Base-by-base conservation (phyloP, 1,140 invertebrate genomes). In the Musca domestica region DNA sequence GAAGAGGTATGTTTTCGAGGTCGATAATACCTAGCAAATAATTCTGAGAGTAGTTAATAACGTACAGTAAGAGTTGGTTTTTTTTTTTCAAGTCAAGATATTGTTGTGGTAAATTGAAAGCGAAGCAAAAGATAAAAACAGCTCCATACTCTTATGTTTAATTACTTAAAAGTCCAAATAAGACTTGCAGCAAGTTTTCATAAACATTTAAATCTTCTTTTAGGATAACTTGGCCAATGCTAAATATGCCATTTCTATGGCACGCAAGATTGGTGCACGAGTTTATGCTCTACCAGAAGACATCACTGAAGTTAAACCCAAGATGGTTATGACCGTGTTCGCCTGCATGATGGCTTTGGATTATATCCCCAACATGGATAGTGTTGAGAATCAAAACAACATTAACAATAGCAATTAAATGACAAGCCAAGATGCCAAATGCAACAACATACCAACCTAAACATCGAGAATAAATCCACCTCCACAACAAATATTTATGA, bases 251-350 rank as follows among this genome's bases (percentile, higher is more conserved):
- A 95, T 99, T 75, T 98, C 95, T 1, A 95, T 98, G 89, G 96
- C 96, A 1, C 87, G 98, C 63, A 98, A 98, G 83, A 95, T 95
- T 75, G 98, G 98, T 49, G 97, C 97, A 56, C 88, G 95, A 56
- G 95, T 99, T 15, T 99, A 99, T 82, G 98, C 98, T 23, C 84
- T 99, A 67, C 97, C 98, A n/a, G 98, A 99, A 85, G 98, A 99
- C 83, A 98, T 99, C 74, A 93, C 95, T 3, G 96, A 99, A 85
- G 90, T 97, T 1, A 98, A 99, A 82, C 93, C 90, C 27, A 99
- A 99, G 85, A 98, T 99, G 96, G 92, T 99, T 22, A 96, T 99
- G 95, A 99, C 98, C 6, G 93, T 99, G 54, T 99, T 99, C 85
- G 96, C 98, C 23, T 99, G 96, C 82, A 87, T 99, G 69, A 99